Evolutionary conservation across 1,140 invertebrate species (phyloP).

Genomic region (Gryllus bimaculatus): DNA sequence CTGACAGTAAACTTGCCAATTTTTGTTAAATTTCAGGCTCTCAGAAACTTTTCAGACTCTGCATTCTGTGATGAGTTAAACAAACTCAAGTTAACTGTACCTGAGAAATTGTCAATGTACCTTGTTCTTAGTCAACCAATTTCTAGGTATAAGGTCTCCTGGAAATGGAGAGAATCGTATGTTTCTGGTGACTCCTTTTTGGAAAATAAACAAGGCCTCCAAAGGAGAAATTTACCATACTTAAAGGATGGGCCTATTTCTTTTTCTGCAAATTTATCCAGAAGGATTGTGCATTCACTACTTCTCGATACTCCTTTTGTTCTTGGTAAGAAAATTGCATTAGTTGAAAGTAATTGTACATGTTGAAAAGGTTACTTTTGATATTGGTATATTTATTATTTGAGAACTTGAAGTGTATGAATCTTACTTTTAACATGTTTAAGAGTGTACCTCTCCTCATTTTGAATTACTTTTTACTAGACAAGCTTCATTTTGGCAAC

Average conservation of each 20-base stretch:
- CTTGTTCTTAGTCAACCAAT: slow-evolving; percentile 23
- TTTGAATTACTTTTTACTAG: too few relatives aligned
- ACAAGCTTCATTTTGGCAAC: too few relatives aligned
- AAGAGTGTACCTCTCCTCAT: too few relatives aligned
- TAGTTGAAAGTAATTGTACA: too few relatives aligned
- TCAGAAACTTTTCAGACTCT: slow-evolving; percentile 32
- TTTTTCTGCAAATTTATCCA: not conserved
- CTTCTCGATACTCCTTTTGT: slow-evolving; percentile 10
- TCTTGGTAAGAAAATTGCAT: not conserved
- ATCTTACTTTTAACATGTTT: too few relatives aligned
- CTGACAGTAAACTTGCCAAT: not conserved
- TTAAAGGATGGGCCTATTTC: not conserved
- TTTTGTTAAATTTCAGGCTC: slow-evolving; percentile 26
- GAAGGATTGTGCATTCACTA: not conserved
- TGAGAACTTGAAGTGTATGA: not conserved
- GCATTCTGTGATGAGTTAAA: slow-evolving; percentile 27
- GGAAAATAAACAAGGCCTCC: slow-evolving; percentile 34
- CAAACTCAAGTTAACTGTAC: slow-evolving; percentile 26
- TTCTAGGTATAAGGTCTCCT: slow-evolving; percentile 24
- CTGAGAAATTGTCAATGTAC: slow-evolving; percentile 27
- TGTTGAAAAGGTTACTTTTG: not conserved
- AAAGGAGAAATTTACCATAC: slow-evolving; percentile 13
- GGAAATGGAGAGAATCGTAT: slow-evolving; percentile 34
- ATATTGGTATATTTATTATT: not conserved
- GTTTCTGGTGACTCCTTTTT: slow-evolving; percentile 31